A percentile compares a stretch with the other conserved stretches of the same genome.
Evolutionary conservation across 2,888 invertebrate species (phyloP).

Genomic region (Gymnoscelis rufifasciata): DNA sequence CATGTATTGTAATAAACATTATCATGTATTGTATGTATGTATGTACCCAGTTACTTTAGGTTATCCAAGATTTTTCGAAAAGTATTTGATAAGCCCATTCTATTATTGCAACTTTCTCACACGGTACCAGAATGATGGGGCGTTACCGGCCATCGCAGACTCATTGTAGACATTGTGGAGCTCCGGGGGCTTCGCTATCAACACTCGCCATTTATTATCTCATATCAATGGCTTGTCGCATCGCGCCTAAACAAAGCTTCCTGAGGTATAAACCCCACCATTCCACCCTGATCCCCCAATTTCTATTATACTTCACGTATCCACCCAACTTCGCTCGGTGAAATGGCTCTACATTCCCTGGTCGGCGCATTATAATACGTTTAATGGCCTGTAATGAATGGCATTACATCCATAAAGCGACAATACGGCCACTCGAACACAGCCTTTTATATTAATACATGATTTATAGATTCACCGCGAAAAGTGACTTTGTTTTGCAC

Average conservation of each 20-base stretch:
- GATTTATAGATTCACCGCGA: conserved; percentile 70
- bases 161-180: conserved; percentile 21
- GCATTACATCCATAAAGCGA: conserved; percentile 77
- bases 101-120: conserved; percentile 19
- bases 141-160: conserved; percentile 24
- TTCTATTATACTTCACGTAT: conserved; percentile 43
- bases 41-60: no score
- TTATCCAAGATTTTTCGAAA: no score
- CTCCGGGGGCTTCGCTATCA: conserved; percentile 50
- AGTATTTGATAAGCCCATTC: no score
- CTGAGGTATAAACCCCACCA: conserved; percentile 62
- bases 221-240: conserved; percentile 72
- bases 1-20: no score
- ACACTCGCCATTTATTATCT: conserved; percentile 70
- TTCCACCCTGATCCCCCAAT: conserved; percentile 39
- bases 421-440: conserved; percentile 74
- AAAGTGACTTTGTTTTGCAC: conserved; percentile 69
- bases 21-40: no score
- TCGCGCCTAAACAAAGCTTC: conserved; percentile 71
- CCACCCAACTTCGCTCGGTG: conserved; percentile 24
- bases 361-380: conserved; percentile 68
- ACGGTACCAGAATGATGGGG: conserved; percentile 16
- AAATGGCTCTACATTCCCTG: conserved; percentile 40
- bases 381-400: conserved; percentile 79
- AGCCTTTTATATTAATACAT: conserved; percentile 72